Conservation (phyloP, 2,888 invertebrate genomes). For the Serripes groenlandicus region DNA sequence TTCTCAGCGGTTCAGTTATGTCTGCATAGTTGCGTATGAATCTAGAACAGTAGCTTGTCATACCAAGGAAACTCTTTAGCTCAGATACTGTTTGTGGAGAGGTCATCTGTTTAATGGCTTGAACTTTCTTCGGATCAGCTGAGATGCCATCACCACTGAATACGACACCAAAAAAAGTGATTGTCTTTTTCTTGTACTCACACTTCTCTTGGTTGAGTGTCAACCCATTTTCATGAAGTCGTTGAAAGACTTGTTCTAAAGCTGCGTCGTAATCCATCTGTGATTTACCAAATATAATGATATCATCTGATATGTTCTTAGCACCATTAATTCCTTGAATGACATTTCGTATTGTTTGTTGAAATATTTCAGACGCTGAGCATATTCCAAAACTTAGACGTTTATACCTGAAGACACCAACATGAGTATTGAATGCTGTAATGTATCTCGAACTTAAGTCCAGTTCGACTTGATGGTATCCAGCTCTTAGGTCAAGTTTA, state of each 20-base stretch:
- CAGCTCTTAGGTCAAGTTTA: conserved; percentile 63
- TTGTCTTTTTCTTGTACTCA: conserved; percentile 43
- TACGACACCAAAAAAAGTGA: conserved; percentile 64
- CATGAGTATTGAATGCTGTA: conserved; percentile 69
- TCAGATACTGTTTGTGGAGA: conserved; percentile 66
- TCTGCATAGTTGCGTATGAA: conserved; percentile 62
- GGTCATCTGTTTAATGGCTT: conserved; percentile 57
- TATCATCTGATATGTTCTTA: conserved; percentile 85
- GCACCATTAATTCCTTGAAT: conserved; percentile 81
- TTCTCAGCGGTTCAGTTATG: conserved; percentile 68
- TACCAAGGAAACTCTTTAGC: conserved; percentile 70
- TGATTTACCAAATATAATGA: conserved; percentile 80
- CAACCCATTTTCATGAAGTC: conserved; percentile 54
- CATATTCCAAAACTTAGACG: conserved; percentile 68
- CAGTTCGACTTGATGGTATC: conserved; percentile 73
- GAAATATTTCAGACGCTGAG: conserved; percentile 86
- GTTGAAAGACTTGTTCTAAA: conserved; percentile 70
- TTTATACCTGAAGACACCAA: conserved; percentile 69
- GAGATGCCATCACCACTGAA: conserved; percentile 55
- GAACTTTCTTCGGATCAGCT: conserved; percentile 65
- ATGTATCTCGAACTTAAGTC: conserved; percentile 71
- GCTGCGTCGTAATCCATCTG: conserved; percentile 78
- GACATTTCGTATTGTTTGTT: conserved; percentile 82
- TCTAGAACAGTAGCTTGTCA: conserved; percentile 69
- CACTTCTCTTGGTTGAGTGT: conserved; percentile 81